Conservation (phyloP, 2,888 invertebrate species). For the Hydraecia micacea region DNA sequence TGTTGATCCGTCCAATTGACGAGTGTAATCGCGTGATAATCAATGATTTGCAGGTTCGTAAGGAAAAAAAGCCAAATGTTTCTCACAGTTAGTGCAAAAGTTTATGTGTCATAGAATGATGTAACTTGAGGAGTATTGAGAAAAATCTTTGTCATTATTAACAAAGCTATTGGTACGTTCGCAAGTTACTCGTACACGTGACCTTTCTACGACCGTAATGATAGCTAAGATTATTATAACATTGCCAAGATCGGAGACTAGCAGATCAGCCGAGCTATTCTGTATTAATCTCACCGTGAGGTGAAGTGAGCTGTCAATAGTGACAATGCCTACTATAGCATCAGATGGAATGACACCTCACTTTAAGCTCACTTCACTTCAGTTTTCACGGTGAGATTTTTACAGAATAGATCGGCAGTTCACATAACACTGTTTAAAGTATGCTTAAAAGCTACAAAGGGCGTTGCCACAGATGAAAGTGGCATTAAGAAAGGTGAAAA, state of each 20-base stretch:
- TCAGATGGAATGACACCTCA: background rate
- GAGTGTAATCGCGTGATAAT: conserved; percentile 41
- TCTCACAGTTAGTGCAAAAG: conserved; percentile 50
- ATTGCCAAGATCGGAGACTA: background rate
- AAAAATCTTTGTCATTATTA: conserved; percentile 28
- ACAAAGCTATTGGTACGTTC: background rate
- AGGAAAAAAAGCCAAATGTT: conserved; percentile 56
- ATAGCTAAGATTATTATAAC: background rate
- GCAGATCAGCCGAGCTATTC: background rate
- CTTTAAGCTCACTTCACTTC: background rate
- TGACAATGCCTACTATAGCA: background rate
- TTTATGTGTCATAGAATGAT: conserved; percentile 29
- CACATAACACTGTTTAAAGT: background rate
- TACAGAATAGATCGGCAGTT: background rate
- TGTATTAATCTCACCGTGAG: background rate
- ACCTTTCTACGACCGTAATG: background rate
- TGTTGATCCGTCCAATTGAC: conserved; percentile 35
- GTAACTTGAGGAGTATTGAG: conserved; percentile 34
- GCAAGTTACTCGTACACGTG: background rate
- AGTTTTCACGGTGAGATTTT: background rate
- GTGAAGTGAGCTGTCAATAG: background rate
- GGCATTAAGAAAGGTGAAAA: background rate
- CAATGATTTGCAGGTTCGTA: conserved; percentile 52
- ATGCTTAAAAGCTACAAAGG: background rate
- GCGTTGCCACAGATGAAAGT: background rate